phyloP scores from a whole-genome alignment of 1,140 invertebrate species.

The Trichonephila inaurata region DNA sequence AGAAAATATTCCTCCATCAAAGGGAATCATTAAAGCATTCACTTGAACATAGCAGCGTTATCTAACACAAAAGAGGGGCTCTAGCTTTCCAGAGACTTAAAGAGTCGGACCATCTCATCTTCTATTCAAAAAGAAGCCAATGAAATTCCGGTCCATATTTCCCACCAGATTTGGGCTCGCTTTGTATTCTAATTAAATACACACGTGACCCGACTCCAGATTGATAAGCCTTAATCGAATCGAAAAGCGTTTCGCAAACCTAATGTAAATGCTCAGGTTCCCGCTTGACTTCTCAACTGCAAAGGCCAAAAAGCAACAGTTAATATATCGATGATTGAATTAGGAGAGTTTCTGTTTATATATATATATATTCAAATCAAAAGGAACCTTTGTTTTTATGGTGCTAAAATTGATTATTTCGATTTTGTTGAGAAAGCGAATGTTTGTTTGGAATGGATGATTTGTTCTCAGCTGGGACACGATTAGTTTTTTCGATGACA shows the following conservation, averaged over 20 bases:
- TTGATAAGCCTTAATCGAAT: constrained; percentile 55
- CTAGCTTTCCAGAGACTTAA: no score
- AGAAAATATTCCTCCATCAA: no score
- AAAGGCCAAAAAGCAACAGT: constrained; percentile 21
- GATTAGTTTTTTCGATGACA: no score
- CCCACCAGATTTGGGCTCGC: constrained; percentile 5
- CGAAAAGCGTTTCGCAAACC: constrained; percentile 52
- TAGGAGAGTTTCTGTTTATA: neutral
- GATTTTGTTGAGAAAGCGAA: no score
- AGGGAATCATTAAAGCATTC: no score
- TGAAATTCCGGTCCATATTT: constrained; percentile 17
- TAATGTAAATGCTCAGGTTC: constrained; percentile 24
- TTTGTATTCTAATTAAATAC: constrained; percentile 68
- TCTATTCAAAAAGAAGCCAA: constrained; percentile 13
- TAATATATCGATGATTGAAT: neutral
- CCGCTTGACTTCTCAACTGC: neutral
- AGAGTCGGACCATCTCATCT: neutral
- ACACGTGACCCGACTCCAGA: constrained; percentile 43
- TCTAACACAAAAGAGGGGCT: no score
- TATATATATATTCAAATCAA: neutral
- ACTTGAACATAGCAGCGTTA: no score
- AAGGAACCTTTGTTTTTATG: no score
- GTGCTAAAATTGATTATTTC: no score
- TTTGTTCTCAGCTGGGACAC: no score
- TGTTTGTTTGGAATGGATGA: no score